A percentile compares a stretch with the other conserved stretches of the same genome.
Evolutionary conservation across 2,113 vertebrate genomes (phyloP).

Genomic region (Alosa alosa): DNA sequence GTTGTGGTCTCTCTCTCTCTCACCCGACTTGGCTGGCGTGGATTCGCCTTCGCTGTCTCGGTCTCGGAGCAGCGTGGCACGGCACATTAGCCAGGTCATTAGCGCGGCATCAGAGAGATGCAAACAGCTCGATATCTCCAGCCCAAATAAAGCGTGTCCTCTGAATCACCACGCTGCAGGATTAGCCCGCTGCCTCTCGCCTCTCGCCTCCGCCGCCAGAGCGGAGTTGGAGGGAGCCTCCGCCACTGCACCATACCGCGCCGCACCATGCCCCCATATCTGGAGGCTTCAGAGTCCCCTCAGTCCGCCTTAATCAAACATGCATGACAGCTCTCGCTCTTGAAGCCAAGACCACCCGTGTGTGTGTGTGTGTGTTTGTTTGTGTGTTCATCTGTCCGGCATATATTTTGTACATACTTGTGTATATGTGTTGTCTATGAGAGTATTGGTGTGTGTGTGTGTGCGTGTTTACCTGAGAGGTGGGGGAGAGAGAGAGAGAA

Average conservation of each 20-base stretch:
- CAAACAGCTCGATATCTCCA: slow-evolving; percentile 44
- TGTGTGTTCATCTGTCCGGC: background rate
- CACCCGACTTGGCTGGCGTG: slow-evolving; percentile 17
- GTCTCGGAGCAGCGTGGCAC: background rate
- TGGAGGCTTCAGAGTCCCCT: slow-evolving; percentile 47
- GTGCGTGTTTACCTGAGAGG: slow-evolving; percentile 12
- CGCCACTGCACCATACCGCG: no score
- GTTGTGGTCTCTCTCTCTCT: slow-evolving; percentile 6
- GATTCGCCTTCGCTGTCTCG: background rate
- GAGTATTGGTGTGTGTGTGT: background rate
- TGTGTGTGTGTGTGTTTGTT: slow-evolving; percentile 51
- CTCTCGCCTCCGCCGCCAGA: background rate
- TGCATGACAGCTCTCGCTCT: slow-evolving; percentile 66
- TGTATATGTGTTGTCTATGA: background rate
- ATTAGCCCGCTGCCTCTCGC: background rate
- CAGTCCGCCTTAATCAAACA: slow-evolving; percentile 64
- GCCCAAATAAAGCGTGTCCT: slow-evolving; percentile 42
- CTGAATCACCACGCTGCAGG: slow-evolving; percentile 47
- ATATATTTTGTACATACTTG: no score
- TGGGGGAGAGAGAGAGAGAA: background rate
- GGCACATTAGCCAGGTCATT: slow-evolving; percentile 50
- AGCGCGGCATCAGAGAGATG: slow-evolving; percentile 45
- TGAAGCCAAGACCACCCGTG: slow-evolving; percentile 63
- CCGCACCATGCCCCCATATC: background rate
- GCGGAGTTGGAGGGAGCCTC: background rate